These are phyloP conservation scores for Eledone cirrhosa DNA, from an alignment of 2,888 invertebrate species.

Conservation along the genomic window DNA sequence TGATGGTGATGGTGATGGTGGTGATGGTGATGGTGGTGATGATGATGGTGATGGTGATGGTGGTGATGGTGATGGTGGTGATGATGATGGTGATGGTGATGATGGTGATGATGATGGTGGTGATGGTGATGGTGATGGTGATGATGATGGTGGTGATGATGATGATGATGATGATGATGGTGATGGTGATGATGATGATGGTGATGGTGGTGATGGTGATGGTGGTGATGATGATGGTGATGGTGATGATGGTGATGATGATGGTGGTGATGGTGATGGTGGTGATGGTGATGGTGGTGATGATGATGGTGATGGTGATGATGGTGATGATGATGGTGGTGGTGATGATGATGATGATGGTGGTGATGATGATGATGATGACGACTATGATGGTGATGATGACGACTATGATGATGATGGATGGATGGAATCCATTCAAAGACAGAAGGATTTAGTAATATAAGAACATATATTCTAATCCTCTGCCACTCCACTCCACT, in stretches of 20 bases:
- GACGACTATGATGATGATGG: not conserved
- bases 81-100: not conserved
- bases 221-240: not conserved
- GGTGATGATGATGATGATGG: not conserved
- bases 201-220: not conserved
- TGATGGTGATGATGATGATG: constrained; percentile 2
- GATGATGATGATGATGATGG: constrained; percentile 2
- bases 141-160: not conserved
- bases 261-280: not conserved
- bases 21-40: not conserved
- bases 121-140: not conserved
- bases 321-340: not conserved
- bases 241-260: not conserved
- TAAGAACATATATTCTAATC: not conserved
- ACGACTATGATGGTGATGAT: not conserved
- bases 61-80: not conserved
- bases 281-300: not conserved
- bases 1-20: not conserved
- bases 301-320: not conserved
- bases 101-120: not conserved
- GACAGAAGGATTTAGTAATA: no score
- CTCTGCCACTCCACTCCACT: not conserved
- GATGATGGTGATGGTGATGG: not conserved
- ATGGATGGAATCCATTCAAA: not conserved
- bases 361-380: constrained; percentile 2